Conservation (phyloP, 1,140 invertebrate species). For the Oppia nitens region DNA sequence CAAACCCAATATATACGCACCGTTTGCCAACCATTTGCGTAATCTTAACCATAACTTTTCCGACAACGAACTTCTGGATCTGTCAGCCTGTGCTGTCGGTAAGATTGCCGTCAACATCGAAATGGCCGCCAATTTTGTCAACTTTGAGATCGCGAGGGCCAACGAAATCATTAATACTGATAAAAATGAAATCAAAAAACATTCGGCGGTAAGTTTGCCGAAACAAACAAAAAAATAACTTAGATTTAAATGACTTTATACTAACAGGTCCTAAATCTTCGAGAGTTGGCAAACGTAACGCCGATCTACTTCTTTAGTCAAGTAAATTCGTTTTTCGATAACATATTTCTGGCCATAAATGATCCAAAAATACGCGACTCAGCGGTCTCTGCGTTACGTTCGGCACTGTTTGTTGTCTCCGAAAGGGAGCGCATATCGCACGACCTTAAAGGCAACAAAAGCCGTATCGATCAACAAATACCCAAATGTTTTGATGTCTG, state of each 20-base stretch:
- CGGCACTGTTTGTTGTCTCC: constrained; percentile 79
- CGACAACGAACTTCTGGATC: constrained; percentile 81
- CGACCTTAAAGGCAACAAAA: constrained; percentile 2
- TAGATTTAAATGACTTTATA: constrained; percentile 8
- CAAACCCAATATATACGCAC: not conserved
- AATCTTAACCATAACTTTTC: constrained; percentile 52
- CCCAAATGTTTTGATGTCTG: constrained; percentile 49
- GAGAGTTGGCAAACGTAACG: constrained; percentile 83
- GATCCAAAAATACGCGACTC: constrained; percentile 87
- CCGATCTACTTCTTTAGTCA: constrained; percentile 98
- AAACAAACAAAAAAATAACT: not conserved
- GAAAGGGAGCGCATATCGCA: constrained; percentile 72
- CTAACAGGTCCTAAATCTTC: constrained; percentile 57
- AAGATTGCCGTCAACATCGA: constrained; percentile 75
- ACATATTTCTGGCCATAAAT: constrained; percentile 73
- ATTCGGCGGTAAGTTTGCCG: constrained; percentile 51
- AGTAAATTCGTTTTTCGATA: constrained; percentile 85
- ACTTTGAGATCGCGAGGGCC: constrained; percentile 84
- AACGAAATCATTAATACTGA: constrained; percentile 83
- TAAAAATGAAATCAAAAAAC: constrained; percentile 61
- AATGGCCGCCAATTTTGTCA: constrained; percentile 83
- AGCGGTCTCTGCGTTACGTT: constrained; percentile 76
- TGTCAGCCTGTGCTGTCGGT: constrained; percentile 85
- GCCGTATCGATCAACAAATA: constrained; percentile 9
- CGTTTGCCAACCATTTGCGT: constrained; percentile 76